phyloP scores from a whole-genome alignment of 2,888 invertebrate species.

The Chaetoderma sp. region DNA sequence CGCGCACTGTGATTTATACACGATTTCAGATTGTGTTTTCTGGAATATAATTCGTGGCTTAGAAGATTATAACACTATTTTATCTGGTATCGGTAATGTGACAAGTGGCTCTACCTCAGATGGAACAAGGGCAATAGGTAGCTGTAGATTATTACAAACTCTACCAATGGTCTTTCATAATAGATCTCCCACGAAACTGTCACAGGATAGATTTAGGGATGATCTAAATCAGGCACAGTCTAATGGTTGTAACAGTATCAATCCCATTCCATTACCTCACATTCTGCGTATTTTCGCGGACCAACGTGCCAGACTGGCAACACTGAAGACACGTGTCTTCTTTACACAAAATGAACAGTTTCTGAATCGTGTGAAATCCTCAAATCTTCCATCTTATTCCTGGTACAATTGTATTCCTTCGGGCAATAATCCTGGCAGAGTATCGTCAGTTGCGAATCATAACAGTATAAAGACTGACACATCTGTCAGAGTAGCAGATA shows the following conservation, averaged over 20 bases:
- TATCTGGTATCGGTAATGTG: constrained; percentile 47
- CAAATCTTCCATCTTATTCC: constrained; percentile 48
- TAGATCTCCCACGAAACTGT: not conserved
- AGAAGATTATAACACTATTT: constrained; percentile 66
- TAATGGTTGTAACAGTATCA: constrained; percentile 44
- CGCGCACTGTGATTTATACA: constrained; percentile 63
- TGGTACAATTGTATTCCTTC: constrained; percentile 46
- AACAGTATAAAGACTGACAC: no score
- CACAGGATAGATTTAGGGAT: not conserved
- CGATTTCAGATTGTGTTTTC: constrained; percentile 60
- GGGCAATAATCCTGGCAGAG: constrained; percentile 1
- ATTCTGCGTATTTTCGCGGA: constrained; percentile 60
- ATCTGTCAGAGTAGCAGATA: constrained; percentile 30
- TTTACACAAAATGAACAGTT: constrained; percentile 61
- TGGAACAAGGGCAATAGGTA: not conserved
- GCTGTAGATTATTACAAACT: no score
- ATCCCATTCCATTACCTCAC: constrained; percentile 57
- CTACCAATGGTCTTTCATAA: no score
- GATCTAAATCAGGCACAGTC: constrained; percentile 37
- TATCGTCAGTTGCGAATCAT: not conserved
- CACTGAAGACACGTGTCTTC: constrained; percentile 61
- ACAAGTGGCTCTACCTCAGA: not conserved
- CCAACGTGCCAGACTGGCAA: constrained; percentile 64
- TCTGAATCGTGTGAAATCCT: constrained; percentile 46
- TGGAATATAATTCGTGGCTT: constrained; percentile 67